phyloP scores from a whole-genome alignment of 2,888 invertebrate species.

The Plagiodera versicolora region DNA sequence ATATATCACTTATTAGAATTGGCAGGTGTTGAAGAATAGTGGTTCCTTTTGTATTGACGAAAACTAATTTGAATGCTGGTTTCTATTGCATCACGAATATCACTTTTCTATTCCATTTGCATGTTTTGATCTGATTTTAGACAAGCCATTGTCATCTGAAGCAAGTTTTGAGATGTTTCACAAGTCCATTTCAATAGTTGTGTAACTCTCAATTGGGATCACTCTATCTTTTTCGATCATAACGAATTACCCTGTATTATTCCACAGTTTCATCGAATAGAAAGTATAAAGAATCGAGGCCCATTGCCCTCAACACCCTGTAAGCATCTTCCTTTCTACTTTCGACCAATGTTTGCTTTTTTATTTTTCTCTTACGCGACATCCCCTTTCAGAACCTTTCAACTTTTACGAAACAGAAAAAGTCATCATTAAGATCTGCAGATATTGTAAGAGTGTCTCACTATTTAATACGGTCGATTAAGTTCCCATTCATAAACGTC shows the following conservation, averaged over 20 bases:
- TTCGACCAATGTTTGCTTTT: neutral
- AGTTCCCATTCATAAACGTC: neutral
- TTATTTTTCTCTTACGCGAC: neutral
- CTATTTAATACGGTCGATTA: neutral
- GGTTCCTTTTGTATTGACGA: neutral
- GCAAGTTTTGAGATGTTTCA: neutral
- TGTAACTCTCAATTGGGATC: neutral
- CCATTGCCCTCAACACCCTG: neutral
- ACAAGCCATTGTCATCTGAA: neutral
- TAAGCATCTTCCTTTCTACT: neutral
- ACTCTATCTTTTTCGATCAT: no score
- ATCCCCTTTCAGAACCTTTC: neutral
- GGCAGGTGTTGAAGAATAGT: neutral
- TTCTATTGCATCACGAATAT: neutral
- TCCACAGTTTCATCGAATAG: neutral
- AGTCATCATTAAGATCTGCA: neutral
- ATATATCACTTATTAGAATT: neutral
- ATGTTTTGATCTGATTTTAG: neutral
- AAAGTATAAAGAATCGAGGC: neutral
- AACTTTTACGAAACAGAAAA: neutral
- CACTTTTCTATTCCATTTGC: constrained; percentile 1
- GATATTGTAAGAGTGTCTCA: neutral
- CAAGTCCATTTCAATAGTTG: neutral
- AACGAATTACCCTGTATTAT: no score
- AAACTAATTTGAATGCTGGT: neutral